Evolutionary conservation across 2,113 vertebrate species (phyloP).

Genomic region (Myanophis thanlyinensis): DNA sequence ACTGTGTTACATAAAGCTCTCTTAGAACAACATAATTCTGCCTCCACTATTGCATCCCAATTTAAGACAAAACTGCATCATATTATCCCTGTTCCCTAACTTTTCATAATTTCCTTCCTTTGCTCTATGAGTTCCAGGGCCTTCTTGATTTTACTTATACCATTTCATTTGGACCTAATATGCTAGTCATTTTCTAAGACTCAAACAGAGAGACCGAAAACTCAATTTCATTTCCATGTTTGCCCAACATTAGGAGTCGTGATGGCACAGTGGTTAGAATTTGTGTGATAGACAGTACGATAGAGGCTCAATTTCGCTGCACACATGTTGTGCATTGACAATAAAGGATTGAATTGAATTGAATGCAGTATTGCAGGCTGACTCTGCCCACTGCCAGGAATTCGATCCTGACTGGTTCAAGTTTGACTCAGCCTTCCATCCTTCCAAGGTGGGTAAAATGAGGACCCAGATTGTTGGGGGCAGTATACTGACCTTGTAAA

Average conservation of each 20-base stretch:
- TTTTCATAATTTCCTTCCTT: background rate
- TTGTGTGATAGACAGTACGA: too few species aligned
- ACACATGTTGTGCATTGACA: too few species aligned
- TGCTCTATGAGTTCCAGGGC: background rate
- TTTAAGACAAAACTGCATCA: background rate
- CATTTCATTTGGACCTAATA: background rate
- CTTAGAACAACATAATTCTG: background rate
- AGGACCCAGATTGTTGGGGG: background rate
- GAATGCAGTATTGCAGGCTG: background rate
- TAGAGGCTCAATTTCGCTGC: too few species aligned
- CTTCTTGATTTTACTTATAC: background rate
- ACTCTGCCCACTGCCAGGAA: background rate
- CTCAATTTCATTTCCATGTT: too few species aligned
- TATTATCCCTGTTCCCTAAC: background rate
- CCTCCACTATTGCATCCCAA: background rate
- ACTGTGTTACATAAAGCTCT: background rate
- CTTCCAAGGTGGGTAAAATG: background rate
- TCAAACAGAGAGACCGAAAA: background rate
- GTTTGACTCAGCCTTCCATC: background rate
- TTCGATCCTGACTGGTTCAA: background rate
- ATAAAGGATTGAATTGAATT: too few species aligned
- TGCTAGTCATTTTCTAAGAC: background rate
- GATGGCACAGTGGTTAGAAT: background rate
- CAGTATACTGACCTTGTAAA: background rate
- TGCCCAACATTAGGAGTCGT: background rate